Base-by-base conservation (phyloP, 2,797 vertebrate genomes). In the Betta splendens region DNA sequence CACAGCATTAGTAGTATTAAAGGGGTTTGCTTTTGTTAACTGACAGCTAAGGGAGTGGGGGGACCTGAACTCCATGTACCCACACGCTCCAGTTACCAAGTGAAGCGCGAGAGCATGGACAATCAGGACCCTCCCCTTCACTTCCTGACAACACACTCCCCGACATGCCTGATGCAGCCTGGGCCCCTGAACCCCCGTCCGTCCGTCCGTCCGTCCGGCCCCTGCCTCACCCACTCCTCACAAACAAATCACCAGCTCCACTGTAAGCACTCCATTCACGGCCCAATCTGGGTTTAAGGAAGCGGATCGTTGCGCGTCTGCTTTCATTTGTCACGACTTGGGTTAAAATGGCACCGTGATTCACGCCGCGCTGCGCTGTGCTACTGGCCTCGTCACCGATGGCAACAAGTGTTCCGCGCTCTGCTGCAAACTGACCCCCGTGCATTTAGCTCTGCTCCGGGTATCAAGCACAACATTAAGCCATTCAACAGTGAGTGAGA, bases 1-100 rank as follows among this genome's bases (percentile, higher is more conserved):
- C 18, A 28, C 21, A 48, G 29, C 38, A 46, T 49, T 50, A 36
- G 48, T 59, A 53, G 53, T n/a, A 44, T 4, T 23, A 62, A 52
- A 26, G 48, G 57, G 47, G 63, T 15, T 17, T 64, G 75, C 84
- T 77, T 81, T 89, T 84, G 79, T 85, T 73, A 77, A 83, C 48
- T 52, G 65, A 78, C 74, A 76, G 80, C 80, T 66, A 55, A 71
- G 66, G 56, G 75, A 69, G 70, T 69, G 66, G 29, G 52, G 89
- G 87, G 86, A 86, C 64, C 55, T 79, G 80, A 86, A 84, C 84
- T 72, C 70, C 40, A 22, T 60, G 73, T 50, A 74, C 68, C 57
- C 70, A 71, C 86, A 89, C 57, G 90, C 89, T 91, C 92, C 80
- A 91, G 85, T 92, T 91, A 91, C 75, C 90, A 91, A 87, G 69